Percentiles rank a stretch among this genome's conserved stretches.
Conservation (phyloP, 1,140 invertebrate species). For the Euglossa dilemma region DNA sequence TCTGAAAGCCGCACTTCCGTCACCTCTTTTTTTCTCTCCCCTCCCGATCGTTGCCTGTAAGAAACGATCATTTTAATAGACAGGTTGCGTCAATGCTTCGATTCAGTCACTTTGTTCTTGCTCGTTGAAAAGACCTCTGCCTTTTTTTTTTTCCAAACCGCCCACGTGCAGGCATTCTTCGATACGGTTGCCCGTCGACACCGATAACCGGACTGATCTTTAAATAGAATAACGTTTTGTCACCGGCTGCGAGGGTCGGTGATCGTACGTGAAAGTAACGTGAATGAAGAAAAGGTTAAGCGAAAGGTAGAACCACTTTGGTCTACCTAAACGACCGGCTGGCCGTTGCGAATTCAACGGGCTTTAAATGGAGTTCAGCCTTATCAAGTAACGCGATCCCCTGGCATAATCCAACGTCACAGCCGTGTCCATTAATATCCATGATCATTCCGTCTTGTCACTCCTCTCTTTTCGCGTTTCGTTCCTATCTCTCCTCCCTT, state of each 20-base stretch:
- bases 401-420: constrained; percentile 23
- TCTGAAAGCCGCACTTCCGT: neutral
- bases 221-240: constrained; percentile 66
- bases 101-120: constrained; percentile 26
- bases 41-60: neutral
- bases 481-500: neutral
- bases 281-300: constrained; percentile 61
- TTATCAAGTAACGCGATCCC: constrained; percentile 20
- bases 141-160: neutral
- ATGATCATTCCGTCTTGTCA: neutral
- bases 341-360: constrained; percentile 30
- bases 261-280: constrained; percentile 63
- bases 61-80: neutral
- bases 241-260: constrained; percentile 48
- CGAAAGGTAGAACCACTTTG: constrained; percentile 59
- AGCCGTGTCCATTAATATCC: neutral
- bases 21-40: neutral
- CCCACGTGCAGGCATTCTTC: constrained; percentile 47
- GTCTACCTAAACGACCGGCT: constrained; percentile 20
- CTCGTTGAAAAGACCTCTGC: neutral
- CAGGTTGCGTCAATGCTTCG: neutral
- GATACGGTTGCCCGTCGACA: constrained; percentile 37
- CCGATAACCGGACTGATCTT: constrained; percentile 61
- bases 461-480: neutral
- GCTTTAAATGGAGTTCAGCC: constrained; percentile 39